A percentile compares a stretch with the other conserved stretches of the same genome.
These are phyloP conservation scores for Lindbergichthys nudifrons DNA, from an alignment of 2,797 vertebrate genomes.

Conservation along the genomic window DNA sequence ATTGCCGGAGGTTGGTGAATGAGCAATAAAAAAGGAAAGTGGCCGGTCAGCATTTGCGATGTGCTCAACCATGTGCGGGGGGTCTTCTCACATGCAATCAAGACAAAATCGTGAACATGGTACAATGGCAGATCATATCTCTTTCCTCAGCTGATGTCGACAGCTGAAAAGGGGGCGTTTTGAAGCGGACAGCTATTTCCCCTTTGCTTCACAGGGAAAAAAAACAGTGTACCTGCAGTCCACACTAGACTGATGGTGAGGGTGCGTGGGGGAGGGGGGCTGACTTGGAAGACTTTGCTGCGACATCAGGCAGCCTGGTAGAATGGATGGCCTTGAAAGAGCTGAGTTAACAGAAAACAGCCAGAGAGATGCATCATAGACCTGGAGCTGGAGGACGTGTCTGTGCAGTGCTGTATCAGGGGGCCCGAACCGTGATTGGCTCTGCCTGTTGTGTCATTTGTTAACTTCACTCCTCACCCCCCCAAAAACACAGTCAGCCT, in stretches of 20 bases:
- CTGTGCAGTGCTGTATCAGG: constrained; percentile 58
- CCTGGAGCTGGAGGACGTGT: constrained; percentile 70
- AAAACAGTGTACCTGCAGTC: constrained; percentile 39
- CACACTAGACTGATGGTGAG: constrained; percentile 52
- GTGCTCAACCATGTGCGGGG: constrained; percentile 54
- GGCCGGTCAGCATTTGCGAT: constrained; percentile 70
- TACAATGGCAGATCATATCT: constrained; percentile 48
- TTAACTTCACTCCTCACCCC: constrained; percentile 64
- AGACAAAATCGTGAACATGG: constrained; percentile 38
- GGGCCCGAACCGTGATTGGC: constrained; percentile 73
- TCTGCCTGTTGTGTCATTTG: constrained; percentile 76
- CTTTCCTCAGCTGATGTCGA: constrained; percentile 34
- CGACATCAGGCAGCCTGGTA: constrained; percentile 62
- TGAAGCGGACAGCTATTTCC: constrained; percentile 44
- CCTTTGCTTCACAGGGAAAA: constrained; percentile 5
- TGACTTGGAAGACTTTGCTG: constrained; percentile 69
- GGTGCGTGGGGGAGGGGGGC: constrained; percentile 41
- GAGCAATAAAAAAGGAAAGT: constrained; percentile 75
- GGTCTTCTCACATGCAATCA: constrained; percentile 48
- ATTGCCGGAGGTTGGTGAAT: constrained; percentile 70
- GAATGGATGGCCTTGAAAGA: constrained; percentile 82
- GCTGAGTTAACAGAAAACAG: constrained; percentile 83
- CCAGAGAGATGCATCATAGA: constrained; percentile 77
- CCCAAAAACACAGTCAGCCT: constrained; percentile 52
- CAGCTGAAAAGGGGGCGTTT: constrained; percentile 9